Percentiles rank a stretch among this genome's conserved stretches.
Evolutionary conservation across 2,797 vertebrate genomes (phyloP).

Genomic region (Rhynchotus rufescens): DNA sequence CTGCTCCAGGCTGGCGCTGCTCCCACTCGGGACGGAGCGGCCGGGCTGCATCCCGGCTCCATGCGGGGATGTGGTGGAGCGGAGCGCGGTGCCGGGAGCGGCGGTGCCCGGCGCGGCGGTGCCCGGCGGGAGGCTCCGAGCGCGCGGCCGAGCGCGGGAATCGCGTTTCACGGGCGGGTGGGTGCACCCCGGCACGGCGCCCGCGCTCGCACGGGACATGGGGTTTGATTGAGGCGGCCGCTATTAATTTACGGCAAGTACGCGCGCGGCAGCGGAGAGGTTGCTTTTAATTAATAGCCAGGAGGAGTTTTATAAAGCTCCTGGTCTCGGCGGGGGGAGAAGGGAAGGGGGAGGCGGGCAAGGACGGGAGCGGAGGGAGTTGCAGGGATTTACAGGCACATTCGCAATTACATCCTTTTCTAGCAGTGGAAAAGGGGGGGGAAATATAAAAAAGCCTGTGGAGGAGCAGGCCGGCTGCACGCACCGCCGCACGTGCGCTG

Average conservation of each 20-base stretch:
- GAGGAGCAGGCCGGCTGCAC: no score
- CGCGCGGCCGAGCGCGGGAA: constrained; percentile 64
- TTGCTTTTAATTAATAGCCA: constrained; percentile 90
- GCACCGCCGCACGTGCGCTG: fast-evolving
- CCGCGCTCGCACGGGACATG: constrained; percentile 75
- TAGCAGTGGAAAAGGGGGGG: not conserved
- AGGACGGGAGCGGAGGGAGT: constrained; percentile 45
- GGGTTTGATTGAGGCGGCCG: constrained; percentile 85
- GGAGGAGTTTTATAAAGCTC: constrained; percentile 76
- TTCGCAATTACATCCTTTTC: constrained; percentile 36
- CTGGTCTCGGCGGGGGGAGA: constrained; percentile 60
- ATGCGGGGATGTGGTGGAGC: no score
- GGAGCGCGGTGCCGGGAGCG: no score
- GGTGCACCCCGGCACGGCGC: constrained; percentile 55
- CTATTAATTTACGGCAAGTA: constrained; percentile 88
- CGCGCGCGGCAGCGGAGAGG: constrained; percentile 81
- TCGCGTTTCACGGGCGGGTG: constrained; percentile 80
- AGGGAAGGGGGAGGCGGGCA: not conserved
- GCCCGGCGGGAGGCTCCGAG: no score
- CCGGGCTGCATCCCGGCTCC: no score
- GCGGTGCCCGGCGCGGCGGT: no score
- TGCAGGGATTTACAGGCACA: constrained; percentile 59
- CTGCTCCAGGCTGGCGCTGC: no score
- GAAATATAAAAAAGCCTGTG: not conserved
- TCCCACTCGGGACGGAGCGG: no score